Conservation (phyloP, 2,113 vertebrate genomes). For the Anhinga rufa region DNA sequence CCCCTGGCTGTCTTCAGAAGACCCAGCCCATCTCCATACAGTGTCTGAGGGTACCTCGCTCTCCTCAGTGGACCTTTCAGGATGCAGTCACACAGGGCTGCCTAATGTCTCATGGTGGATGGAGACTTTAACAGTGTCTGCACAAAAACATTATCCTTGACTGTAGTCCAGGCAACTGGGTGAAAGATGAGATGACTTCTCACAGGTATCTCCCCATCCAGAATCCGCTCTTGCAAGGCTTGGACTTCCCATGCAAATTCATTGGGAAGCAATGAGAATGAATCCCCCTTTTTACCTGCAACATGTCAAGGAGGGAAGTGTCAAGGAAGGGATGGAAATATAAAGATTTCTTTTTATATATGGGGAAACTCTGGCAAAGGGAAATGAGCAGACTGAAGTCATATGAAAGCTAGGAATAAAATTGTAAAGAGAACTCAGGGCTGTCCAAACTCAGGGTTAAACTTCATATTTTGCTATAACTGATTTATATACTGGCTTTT, state of each 20-base stretch:
- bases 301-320: not conserved
- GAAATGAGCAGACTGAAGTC: not conserved
- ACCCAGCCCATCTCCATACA: not conserved
- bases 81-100: not conserved
- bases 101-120: not conserved
- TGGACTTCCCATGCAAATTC: not conserved
- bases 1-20: not conserved
- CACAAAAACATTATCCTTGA: not conserved
- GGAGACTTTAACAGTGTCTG: not conserved
- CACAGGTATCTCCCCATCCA: not conserved
- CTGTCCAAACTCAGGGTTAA: not conserved
- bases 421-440: not conserved
- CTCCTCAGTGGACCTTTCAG: not conserved
- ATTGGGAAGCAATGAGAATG: not conserved
- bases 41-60: fast-evolving
- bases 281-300: not conserved
- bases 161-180: not conserved
- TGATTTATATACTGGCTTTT: not conserved
- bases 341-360: not conserved
- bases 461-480: not conserved
- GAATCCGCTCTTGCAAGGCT: not conserved
- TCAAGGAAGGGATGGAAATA: not conserved
- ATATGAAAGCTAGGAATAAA: not conserved
- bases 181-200: not conserved
- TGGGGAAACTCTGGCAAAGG: not conserved